These are phyloP conservation scores for Tachyglossus aculeatus DNA, from an alignment of 2,797 vertebrate genomes.

Conservation along the genomic window DNA sequence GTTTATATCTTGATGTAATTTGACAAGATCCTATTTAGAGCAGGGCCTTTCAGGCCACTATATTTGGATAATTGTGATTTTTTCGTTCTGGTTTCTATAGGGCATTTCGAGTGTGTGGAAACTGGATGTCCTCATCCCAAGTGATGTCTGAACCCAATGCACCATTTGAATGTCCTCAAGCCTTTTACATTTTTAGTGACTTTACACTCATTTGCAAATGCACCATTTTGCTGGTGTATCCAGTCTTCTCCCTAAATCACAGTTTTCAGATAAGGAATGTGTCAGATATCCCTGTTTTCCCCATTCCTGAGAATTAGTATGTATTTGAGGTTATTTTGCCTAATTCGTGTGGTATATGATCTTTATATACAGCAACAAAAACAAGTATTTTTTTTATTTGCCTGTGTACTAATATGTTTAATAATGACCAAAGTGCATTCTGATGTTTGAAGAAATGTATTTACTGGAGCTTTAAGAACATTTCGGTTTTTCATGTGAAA, in stretches of 20 bases:
- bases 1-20: conserved; percentile 26
- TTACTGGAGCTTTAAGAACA: conserved; percentile 80
- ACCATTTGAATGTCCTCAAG: conserved; percentile 43
- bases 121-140: conserved; percentile 35
- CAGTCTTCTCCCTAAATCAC: conserved; percentile 28
- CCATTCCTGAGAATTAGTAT: conserved; percentile 48
- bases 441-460: conserved; percentile 83
- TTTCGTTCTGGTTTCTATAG: too few species aligned
- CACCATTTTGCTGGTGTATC: conserved; percentile 42
- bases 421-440: conserved; percentile 94
- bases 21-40: conserved; percentile 33
- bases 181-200: conserved; percentile 43
- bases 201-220: conserved; percentile 41
- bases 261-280: conserved; percentile 49
- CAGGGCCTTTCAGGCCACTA: conserved; percentile 42
- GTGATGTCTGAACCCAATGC: conserved; percentile 38
- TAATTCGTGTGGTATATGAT: conserved; percentile 72
- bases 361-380: conserved; percentile 67
- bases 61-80: conserved; percentile 56
- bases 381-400: conserved; percentile 74
- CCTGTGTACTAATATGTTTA: conserved; percentile 74
- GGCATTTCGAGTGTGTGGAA: conserved; percentile 34
- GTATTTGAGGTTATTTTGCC: conserved; percentile 33
- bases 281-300: conserved; percentile 16
- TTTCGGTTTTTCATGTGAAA: conserved; percentile 79